Evolutionary conservation across 1,140 invertebrate species (phyloP).

Genomic region (Leucophenga varia): DNA sequence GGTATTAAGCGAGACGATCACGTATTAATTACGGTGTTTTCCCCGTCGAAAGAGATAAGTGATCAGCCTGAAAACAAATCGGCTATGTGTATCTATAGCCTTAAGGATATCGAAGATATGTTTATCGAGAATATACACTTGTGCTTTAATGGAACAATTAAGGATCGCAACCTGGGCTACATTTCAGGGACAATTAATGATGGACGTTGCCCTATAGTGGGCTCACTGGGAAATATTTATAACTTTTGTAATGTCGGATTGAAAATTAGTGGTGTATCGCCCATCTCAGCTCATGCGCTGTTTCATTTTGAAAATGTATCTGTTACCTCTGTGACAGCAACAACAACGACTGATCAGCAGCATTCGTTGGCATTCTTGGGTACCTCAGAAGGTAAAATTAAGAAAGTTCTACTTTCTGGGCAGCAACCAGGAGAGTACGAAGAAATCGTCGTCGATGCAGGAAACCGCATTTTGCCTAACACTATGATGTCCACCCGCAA

Average conservation of each 20-base stretch:
- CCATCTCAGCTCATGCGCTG: slow-evolving; percentile 73
- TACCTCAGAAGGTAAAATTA: slow-evolving; percentile 72
- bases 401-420: slow-evolving; percentile 74
- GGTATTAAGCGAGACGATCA: slow-evolving; percentile 75
- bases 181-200: slow-evolving; percentile 88
- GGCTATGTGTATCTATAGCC: slow-evolving; percentile 81
- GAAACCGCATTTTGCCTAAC: slow-evolving; percentile 76
- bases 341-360: slow-evolving; percentile 80
- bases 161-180: slow-evolving; percentile 89
- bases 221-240: slow-evolving; percentile 84
- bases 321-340: slow-evolving; percentile 77
- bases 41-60: slow-evolving; percentile 78
- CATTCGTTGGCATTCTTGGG: slow-evolving; percentile 92
- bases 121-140: slow-evolving; percentile 96
- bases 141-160: slow-evolving; percentile 93
- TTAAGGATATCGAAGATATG: slow-evolving; percentile 85
- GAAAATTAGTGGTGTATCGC: slow-evolving; percentile 86
- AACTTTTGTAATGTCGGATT: slow-evolving; percentile 91
- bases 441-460: slow-evolving; percentile 70
- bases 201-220: slow-evolving; percentile 85
- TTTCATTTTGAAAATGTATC: slow-evolving; percentile 79
- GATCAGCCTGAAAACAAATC: slow-evolving; percentile 76
- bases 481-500: slow-evolving; percentile 76
- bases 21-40: slow-evolving; percentile 81
- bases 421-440: slow-evolving; percentile 74